phyloP scores from a whole-genome alignment of 2,797 vertebrate genomes.

The Typhlichthys eigenmanni region DNA sequence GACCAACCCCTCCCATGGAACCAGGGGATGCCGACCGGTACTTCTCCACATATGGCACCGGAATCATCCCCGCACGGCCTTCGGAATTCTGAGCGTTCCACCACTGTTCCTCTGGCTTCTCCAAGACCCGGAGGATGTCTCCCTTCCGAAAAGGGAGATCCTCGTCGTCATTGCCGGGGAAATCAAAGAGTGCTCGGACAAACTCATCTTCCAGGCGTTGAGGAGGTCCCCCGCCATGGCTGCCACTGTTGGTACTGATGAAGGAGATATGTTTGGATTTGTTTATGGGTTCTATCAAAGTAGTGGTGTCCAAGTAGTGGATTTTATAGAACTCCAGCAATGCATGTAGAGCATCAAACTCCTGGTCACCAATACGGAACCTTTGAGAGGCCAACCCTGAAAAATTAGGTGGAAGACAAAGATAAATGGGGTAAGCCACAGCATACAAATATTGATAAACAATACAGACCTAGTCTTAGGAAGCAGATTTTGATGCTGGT shows the following conservation, averaged over 20 bases:
- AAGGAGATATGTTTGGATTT: slow-evolving; percentile 86
- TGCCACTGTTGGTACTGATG: slow-evolving; percentile 41
- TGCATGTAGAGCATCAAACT: slow-evolving; percentile 94
- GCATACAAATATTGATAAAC: neutral
- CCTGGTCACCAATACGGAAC: slow-evolving; percentile 97
- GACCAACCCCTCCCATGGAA: slow-evolving; percentile 83
- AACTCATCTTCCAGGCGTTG: slow-evolving; percentile 90
- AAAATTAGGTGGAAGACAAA: slow-evolving; percentile 7
- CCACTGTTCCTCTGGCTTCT: slow-evolving; percentile 99
- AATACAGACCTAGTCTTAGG: slow-evolving; percentile 4
- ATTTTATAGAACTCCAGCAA: slow-evolving; percentile 99
- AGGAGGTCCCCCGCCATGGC: slow-evolving; percentile 72
- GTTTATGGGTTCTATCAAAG: slow-evolving; percentile 94
- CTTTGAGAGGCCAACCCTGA: slow-evolving; percentile 83
- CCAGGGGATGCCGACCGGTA: slow-evolving; percentile 88
- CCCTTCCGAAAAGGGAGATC: slow-evolving; percentile 98
- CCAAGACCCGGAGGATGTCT: slow-evolving; percentile 90
- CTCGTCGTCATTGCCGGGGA: slow-evolving; percentile 97
- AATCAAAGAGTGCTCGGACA: slow-evolving; percentile 96
- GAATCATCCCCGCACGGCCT: slow-evolving; percentile 95
- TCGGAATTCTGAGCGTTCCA: slow-evolving; percentile 97
- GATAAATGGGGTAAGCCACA: neutral
- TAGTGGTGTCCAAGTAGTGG: slow-evolving; percentile 99
- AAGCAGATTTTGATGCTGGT: slow-evolving; percentile 11
- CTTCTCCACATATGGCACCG: slow-evolving; percentile 97